These are phyloP conservation scores for Sarotherodon lohbergeri DNA, from an alignment of 2,113 vertebrate species.

Conservation along the genomic window DNA sequence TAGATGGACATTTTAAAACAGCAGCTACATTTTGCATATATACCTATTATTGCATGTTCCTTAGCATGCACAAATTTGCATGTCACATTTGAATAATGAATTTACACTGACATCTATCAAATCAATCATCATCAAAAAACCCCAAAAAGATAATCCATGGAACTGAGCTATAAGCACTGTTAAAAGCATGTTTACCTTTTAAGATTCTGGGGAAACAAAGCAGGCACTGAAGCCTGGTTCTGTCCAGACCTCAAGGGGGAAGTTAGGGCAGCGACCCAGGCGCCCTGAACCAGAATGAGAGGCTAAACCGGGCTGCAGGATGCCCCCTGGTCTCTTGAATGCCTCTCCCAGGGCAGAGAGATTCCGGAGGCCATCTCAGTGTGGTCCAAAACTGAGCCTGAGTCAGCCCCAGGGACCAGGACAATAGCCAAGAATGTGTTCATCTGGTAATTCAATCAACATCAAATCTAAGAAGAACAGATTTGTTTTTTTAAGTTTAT, in stretches of 20 bases:
- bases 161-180: background rate
- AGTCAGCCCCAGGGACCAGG: constrained; percentile 37
- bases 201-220: constrained; percentile 12
- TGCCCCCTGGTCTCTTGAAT: constrained; percentile 14
- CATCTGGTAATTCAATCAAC: constrained; percentile 62
- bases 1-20: background rate
- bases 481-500: constrained; percentile 25
- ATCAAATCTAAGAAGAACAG: constrained; percentile 42
- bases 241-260: background rate
- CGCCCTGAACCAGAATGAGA: constrained; percentile 57
- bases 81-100: background rate
- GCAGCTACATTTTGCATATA: background rate
- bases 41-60: background rate
- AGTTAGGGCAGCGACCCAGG: constrained; percentile 43
- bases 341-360: constrained; percentile 29
- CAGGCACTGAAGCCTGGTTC: background rate
- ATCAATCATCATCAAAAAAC: background rate
- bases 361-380: constrained; percentile 31
- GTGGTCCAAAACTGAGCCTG: constrained; percentile 16
- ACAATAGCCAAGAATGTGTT: constrained; percentile 64
- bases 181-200: constrained; percentile 16
- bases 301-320: constrained; percentile 54
- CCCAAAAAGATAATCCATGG: background rate
- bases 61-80: background rate
- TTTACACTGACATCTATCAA: constrained; percentile 14